Base-by-base conservation (phyloP, 2,797 vertebrate species). In the Rhincodon typus region DNA sequence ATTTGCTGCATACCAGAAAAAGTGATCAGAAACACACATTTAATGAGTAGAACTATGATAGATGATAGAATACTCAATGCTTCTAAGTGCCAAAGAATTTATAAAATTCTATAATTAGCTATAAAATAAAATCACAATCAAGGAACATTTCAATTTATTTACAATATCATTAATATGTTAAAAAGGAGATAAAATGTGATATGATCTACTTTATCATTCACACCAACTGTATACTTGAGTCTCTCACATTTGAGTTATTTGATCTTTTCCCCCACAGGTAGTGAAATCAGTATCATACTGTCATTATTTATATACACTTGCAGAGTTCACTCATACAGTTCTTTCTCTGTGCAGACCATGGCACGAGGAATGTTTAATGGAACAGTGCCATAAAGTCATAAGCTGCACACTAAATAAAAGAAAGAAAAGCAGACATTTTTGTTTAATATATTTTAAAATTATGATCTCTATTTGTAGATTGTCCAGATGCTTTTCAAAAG, bases 401-500 rank as follows among this genome's bases (percentile, higher is more conserved):
- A 77, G 42, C 94, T 95, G 94, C 42, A 95, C 15, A 19, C 42
- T 72, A 95, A 95, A 77, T 53, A 95, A 94, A 94, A 46, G 67
- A 95, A 77, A 77, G 70, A 77, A 72, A 74, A 77, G 46, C 70
- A 95, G 42, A 95, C 70, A 53, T 94, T 94, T 42, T 67, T 91
- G 67, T 93, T 93, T 93, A 23, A 67, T 67, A 67, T 93, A 67
- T 93, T 91, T 91, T 69, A 69, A 13, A 15, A 50, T 66, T 90
- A 90, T 87, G 30, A 88, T 90, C 25, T 57, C 72, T 96, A n/a
- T n/a, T n/a, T n/a, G n/a, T n/a, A n/a, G n/a, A n/a, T n/a, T n/a
- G n/a, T n/a, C n/a, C 84, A 91, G 88, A 46, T 90, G 74, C n/a
- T 93, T 94, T 74, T 74, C 27, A 94, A 74, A 94, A 34, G 69